Evolutionary conservation across 2,113 vertebrate genomes (phyloP), one percentile per base, ranked within the genome.

Genomic region (Neogobius melanostomus): DNA sequence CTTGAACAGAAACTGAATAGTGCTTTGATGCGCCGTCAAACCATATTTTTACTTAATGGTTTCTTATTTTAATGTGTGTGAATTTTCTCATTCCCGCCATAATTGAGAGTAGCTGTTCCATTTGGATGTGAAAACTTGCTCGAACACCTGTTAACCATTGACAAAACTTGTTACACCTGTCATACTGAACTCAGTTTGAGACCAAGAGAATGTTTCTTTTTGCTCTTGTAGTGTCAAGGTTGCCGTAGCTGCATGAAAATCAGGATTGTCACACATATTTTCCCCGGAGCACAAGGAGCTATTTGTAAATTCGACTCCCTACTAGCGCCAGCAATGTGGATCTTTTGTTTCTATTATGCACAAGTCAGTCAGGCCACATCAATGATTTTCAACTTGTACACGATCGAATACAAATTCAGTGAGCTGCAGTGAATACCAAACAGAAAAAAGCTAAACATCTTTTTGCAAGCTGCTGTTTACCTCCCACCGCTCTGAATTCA

Each of bases 341-440:
- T 81, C 72, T 72, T 81, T 87, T 89, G 83, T 88, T 86, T 85
- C 80, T 77, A 87, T 87, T 87, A 85, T 72, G 71, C 84, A 70
- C 73, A 79, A 81, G 86, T 88, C 87, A 79, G 76, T 83, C 81
- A 81, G 76, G 65, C 72, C 36, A 9, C 15, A 76, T 75, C 75
- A 81, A 74, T 79, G 70, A 61, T 16, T 56, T 63, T 49, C 57
- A 62, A 56, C 69, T 78, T 57, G 51, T n/a, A 70, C 8, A 43
- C 61, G 64, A 36, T 16, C 7, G 49, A 79, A 77, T 62, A 78
- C 50, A 71, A 68, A 75, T 42, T 63, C 68, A 71, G 64, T 71
- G 16, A 46, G 53, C 7, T 6, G 53, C 73, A 59, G 69, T 49
- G 44, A 76, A 75, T 71, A 67, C 12, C 65, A 79, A 73, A 75